Evolutionary conservation across 2,797 vertebrate genomes (phyloP).

Genomic region (Scolopax bukidnonensis): DNA sequence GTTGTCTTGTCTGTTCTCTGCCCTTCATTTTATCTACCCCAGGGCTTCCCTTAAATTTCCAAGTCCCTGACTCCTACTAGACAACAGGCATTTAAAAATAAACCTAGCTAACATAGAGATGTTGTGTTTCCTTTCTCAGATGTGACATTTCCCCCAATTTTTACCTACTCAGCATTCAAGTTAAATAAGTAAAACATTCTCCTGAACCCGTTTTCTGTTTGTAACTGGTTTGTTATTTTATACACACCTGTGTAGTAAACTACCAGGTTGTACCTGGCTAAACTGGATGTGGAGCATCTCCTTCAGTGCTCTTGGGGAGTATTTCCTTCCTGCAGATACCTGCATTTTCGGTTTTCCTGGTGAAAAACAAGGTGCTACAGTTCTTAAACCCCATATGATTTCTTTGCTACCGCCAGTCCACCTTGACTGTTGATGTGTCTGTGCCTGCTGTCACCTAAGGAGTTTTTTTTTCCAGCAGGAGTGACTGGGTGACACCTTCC

Average conservation of each 20-base stretch:
- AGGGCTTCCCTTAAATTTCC: neutral
- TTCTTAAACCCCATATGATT: neutral
- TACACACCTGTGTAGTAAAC: neutral
- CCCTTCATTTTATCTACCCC: neutral
- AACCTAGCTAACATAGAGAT: neutral
- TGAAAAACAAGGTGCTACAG: neutral
- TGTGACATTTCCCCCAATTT: neutral
- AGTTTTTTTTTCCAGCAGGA: neutral
- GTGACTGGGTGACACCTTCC: neutral
- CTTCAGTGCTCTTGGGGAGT: neutral
- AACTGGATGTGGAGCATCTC: neutral
- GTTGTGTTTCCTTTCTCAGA: neutral
- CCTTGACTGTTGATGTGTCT: neutral
- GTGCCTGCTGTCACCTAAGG: neutral
- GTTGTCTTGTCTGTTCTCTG: neutral
- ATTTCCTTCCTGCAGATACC: neutral
- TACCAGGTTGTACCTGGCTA: neutral
- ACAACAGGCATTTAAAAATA: neutral
- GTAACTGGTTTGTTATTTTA: neutral
- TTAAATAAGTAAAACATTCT: neutral
- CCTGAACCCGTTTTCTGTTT: neutral
- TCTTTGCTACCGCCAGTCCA: neutral
- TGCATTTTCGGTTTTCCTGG: neutral
- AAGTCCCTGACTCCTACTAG: neutral
- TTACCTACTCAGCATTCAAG: neutral